phyloP scores from a whole-genome alignment of 2,113 vertebrate genomes.

The Cricetomys ansorgei region DNA sequence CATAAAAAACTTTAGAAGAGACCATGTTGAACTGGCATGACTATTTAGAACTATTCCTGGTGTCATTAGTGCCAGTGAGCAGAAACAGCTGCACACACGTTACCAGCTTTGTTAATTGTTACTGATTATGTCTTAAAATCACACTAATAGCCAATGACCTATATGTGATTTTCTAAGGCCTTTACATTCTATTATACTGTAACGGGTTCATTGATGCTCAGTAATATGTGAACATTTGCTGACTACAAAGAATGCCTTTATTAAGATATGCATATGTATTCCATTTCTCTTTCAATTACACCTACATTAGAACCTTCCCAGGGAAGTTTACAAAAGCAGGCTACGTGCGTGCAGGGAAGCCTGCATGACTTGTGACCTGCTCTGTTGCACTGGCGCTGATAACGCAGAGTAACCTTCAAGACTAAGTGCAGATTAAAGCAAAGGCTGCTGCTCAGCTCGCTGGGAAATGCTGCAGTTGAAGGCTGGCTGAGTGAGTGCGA shows the following conservation, averaged over 20 bases:
- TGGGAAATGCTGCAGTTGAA: not conserved
- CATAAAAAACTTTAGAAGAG: slow-evolving; percentile 44
- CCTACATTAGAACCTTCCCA: not conserved
- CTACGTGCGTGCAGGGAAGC: not conserved
- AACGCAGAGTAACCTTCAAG: slow-evolving; percentile 45
- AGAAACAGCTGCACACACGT: not conserved
- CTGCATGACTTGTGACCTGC: slow-evolving; percentile 36
- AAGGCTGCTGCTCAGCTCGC: not conserved
- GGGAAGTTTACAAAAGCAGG: slow-evolving; percentile 14
- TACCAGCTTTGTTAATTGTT: slow-evolving; percentile 61
- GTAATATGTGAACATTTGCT: slow-evolving; percentile 62
- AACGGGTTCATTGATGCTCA: slow-evolving; percentile 74
- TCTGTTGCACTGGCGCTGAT: slow-evolving; percentile 24
- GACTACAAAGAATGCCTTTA: slow-evolving; percentile 63
- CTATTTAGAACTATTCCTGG: slow-evolving; percentile 9
- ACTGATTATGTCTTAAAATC: slow-evolving; percentile 64
- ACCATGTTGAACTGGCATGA: not conserved
- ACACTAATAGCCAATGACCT: slow-evolving; percentile 76
- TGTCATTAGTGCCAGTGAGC: not conserved
- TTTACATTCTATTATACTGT: slow-evolving; percentile 68
- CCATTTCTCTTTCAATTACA: slow-evolving; percentile 57
- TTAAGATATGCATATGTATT: slow-evolving; percentile 59
- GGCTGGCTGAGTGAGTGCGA: not conserved
- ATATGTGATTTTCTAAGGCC: slow-evolving; percentile 78
- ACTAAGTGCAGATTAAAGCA: not conserved